Conservation (phyloP, 2,113 vertebrate species). For the Notiomystis cincta region DNA sequence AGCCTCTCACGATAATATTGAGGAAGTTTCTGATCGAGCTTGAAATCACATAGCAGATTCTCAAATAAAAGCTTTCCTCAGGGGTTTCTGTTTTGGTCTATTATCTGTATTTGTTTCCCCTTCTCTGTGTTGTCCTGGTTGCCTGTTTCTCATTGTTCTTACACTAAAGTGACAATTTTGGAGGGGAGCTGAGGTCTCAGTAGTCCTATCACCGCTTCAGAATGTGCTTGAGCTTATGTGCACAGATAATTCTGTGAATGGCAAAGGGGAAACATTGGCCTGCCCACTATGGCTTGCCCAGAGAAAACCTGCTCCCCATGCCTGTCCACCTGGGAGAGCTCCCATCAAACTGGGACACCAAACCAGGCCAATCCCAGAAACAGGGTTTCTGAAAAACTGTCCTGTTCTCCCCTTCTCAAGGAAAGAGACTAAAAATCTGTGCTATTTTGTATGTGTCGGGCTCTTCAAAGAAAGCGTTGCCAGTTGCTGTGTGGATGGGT, state of each 20-base stretch:
- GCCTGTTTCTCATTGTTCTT: not conserved
- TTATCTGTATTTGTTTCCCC: not conserved
- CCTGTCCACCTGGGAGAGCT: not conserved
- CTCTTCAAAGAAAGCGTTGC: not conserved
- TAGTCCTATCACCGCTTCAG: not conserved
- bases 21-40: not conserved
- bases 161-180: not conserved
- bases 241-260: not conserved
- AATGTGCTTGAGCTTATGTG: not conserved
- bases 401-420: not conserved
- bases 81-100: not conserved
- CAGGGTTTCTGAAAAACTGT: not conserved
- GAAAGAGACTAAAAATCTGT: not conserved
- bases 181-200: not conserved
- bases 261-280: not conserved
- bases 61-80: not conserved
- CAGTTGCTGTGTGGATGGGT: not conserved
- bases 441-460: not conserved
- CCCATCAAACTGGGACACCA: not conserved
- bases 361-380: not conserved
- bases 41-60: not conserved
- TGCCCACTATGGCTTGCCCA: accelerated
- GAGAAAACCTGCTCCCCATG: not conserved
- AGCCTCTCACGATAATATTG: not conserved
- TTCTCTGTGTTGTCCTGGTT: not conserved